phyloP scores from a whole-genome alignment of 2,888 invertebrate genomes.

The Sclerodermus sp. region DNA sequence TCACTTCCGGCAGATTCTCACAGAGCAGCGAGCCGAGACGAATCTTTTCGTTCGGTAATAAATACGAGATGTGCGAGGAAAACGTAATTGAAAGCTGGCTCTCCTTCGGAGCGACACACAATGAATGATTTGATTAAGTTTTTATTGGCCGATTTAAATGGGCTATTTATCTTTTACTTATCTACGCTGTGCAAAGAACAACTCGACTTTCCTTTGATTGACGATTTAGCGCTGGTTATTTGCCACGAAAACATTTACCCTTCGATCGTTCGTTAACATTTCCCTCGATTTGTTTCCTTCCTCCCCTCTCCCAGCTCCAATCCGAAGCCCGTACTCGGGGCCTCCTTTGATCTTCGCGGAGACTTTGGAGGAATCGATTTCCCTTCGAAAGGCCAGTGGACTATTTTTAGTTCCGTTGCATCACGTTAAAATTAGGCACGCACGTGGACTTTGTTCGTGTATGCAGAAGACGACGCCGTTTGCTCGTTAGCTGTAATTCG shows the following conservation, averaged over 20 bases:
- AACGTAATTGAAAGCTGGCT: too few relatives aligned
- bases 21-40: too few relatives aligned
- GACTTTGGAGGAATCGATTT: too few relatives aligned
- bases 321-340: too few relatives aligned
- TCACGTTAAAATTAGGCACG: constrained; percentile 1
- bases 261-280: background rate
- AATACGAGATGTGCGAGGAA: too few relatives aligned
- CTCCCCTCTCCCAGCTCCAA: too few relatives aligned
- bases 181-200: background rate
- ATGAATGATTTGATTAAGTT: background rate
- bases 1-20: too few relatives aligned
- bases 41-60: too few relatives aligned
- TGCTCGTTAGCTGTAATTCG: constrained; percentile 13
- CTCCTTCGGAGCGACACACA: too few relatives aligned
- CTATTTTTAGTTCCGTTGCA: background rate
- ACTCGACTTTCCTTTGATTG: background rate
- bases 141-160: constrained; percentile 2
- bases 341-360: too few relatives aligned
- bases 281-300: too few relatives aligned
- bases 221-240: background rate
- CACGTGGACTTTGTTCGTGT: constrained; percentile 3
- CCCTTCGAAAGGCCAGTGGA: too few relatives aligned
- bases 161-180: background rate
- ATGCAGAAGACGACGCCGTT: constrained; percentile 9
- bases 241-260: background rate